Evolutionary conservation across 2,797 vertebrate species (phyloP).

Genomic region (Cryptoprocta ferox): DNA sequence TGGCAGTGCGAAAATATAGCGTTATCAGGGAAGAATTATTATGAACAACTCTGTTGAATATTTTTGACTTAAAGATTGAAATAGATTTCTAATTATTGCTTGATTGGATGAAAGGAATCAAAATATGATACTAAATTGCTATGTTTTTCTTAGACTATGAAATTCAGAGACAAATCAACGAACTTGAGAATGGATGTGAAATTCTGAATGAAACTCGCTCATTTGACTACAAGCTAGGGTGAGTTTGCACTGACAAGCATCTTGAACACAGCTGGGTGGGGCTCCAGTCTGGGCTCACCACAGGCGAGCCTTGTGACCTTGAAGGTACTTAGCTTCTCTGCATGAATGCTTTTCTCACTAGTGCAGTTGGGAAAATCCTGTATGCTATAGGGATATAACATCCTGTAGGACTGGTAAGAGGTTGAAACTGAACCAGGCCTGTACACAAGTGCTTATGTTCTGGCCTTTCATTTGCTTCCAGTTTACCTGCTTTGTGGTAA

Average conservation of each 20-base stretch:
- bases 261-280: background rate
- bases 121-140: conserved; percentile 67
- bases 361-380: background rate
- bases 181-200: conserved; percentile 91
- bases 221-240: conserved; percentile 96
- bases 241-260: conserved; percentile 81
- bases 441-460: background rate
- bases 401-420: background rate
- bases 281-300: background rate
- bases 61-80: conserved; percentile 76
- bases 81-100: conserved; percentile 62
- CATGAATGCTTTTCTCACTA: background rate
- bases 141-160: conserved; percentile 92
- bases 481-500: background rate
- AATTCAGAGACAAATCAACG: conserved; percentile 95
- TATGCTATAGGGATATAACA: background rate
- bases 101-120: conserved; percentile 75
- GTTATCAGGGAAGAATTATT: conserved; percentile 12
- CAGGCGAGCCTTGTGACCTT: too few relatives aligned
- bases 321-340: background rate
- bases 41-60: conserved; percentile 60
- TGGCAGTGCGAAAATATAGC: background rate
- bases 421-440: background rate
- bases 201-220: conserved; percentile 96
- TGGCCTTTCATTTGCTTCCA: background rate